Percentiles rank a stretch among this genome's conserved stretches.
These are phyloP conservation scores for Anaspis maculata DNA, from an alignment of 2,888 invertebrate genomes.

Conservation along the genomic window DNA sequence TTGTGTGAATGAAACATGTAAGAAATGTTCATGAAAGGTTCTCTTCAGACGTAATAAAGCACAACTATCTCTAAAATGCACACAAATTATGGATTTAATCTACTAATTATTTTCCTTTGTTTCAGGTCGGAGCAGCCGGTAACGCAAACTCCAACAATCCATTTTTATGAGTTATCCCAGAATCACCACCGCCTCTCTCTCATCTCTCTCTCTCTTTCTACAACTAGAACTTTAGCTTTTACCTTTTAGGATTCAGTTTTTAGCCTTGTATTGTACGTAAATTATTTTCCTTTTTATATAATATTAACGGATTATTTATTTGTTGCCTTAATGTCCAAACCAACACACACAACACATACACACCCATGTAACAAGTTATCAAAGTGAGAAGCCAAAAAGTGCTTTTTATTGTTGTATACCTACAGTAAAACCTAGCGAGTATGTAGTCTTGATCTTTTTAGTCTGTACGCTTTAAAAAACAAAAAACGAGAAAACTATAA, in stretches of 20 bases:
- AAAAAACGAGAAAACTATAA: constrained; percentile 9
- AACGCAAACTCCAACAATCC: constrained; percentile 50
- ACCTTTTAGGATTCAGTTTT: too few relatives aligned
- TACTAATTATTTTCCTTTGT: constrained; percentile 22
- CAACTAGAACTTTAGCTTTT: too few relatives aligned
- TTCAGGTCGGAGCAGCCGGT: constrained; percentile 36
- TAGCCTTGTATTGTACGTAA: too few relatives aligned
- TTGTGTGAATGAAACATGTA: too few relatives aligned
- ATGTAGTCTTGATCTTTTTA: constrained; percentile 8
- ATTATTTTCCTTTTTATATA: too few relatives aligned
- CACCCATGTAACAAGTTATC: too few relatives aligned
- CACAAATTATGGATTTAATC: neutral
- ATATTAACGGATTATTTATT: neutral
- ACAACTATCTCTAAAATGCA: too few relatives aligned
- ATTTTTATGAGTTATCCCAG: constrained; percentile 50
- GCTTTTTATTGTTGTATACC: neutral
- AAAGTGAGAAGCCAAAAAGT: neutral
- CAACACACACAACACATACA: too few relatives aligned
- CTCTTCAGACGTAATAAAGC: too few relatives aligned
- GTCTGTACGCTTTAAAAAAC: constrained; percentile 14
- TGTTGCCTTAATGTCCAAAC: neutral
- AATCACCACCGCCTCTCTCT: constrained; percentile 4
- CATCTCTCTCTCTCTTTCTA: too few relatives aligned
- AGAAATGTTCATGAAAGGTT: too few relatives aligned
- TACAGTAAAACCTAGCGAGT: neutral